A percentile compares a stretch with the other conserved stretches of the same genome.
Evolutionary conservation across 1,140 invertebrate genomes (phyloP).

Genomic region (Diachasma alloeum): DNA sequence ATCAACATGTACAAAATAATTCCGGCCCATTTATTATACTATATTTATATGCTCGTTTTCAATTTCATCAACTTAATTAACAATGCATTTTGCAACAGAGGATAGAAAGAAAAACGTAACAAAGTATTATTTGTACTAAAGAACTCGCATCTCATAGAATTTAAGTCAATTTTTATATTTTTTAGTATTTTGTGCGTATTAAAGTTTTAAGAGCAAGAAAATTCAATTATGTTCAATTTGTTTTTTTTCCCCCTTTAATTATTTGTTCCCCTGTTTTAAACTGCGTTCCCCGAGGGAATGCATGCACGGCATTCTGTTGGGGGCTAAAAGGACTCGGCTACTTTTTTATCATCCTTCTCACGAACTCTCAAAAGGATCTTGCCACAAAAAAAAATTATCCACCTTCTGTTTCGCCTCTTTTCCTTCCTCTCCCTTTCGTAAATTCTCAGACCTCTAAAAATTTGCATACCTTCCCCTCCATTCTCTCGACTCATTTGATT

Average conservation of each 20-base stretch:
- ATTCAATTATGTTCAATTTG: not conserved
- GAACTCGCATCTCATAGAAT: conserved; percentile 33
- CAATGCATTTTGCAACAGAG: conserved; percentile 24
- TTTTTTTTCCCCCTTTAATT: not conserved
- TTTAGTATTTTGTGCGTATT: conserved; percentile 32
- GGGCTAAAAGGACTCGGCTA: conserved; percentile 25
- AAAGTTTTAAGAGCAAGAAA: conserved; percentile 29
- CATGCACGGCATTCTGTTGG: conserved; percentile 12
- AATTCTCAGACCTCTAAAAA: conserved; percentile 45
- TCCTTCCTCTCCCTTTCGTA: conserved; percentile 29
- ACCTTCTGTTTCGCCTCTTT: conserved; percentile 20
- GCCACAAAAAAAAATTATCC: conserved; percentile 36
- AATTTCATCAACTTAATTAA: conserved; percentile 3
- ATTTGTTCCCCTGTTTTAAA: not conserved
- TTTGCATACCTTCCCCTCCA: conserved; percentile 45
- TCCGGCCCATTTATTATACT: not conserved
- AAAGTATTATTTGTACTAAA: conserved; percentile 48
- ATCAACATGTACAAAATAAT: not conserved
- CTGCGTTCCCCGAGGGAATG: conserved; percentile 4
- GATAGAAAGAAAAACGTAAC: conserved; percentile 18
- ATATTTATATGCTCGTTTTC: not conserved
- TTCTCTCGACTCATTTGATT: conserved; percentile 28
- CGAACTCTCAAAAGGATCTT: conserved; percentile 32
- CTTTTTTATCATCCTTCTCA: conserved; percentile 45
- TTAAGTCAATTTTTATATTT: conserved; percentile 31